These are phyloP conservation scores for Ormyrus rosae DNA, from an alignment of 2,888 invertebrate species.

Conservation along the genomic window DNA sequence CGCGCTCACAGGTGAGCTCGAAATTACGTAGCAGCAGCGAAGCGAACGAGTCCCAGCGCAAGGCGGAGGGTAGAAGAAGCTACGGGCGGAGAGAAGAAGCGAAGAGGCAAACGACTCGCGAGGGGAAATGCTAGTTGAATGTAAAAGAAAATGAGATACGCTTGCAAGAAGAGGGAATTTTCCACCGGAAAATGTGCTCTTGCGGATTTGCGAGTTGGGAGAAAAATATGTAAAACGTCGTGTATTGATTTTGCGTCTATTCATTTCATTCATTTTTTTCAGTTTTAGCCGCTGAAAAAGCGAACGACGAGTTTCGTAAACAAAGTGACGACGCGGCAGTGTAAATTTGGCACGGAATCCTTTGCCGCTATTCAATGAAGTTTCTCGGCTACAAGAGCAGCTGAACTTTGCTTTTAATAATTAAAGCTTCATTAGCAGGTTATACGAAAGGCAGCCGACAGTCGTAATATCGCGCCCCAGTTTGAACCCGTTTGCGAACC, in stretches of 20 bases:
- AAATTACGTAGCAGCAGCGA: conserved; percentile 21
- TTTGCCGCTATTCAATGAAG: background rate
- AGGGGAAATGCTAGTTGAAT: no score
- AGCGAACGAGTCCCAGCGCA: background rate
- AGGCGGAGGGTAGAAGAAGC: background rate
- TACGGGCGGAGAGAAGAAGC: no score
- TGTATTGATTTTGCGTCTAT: no score
- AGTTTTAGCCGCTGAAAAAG: no score
- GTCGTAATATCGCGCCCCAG: conserved; percentile 3
- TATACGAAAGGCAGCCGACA: conserved; percentile 2
- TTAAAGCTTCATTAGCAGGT: conserved; percentile 24
- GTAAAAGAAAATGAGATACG: no score
- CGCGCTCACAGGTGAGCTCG: conserved; percentile 25
- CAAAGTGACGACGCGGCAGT: no score
- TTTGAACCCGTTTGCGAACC: background rate
- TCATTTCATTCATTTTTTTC: no score
- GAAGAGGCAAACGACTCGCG: background rate
- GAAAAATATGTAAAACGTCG: no score
- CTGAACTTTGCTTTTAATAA: conserved; percentile 28
- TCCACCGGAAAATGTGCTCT: no score
- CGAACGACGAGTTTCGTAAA: no score
- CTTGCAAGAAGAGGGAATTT: no score
- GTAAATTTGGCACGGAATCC: background rate
- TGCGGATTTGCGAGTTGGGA: no score
- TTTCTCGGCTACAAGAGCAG: background rate